Conservation (phyloP, 2,797 vertebrate species). For the Peromyscus attwateri region DNA sequence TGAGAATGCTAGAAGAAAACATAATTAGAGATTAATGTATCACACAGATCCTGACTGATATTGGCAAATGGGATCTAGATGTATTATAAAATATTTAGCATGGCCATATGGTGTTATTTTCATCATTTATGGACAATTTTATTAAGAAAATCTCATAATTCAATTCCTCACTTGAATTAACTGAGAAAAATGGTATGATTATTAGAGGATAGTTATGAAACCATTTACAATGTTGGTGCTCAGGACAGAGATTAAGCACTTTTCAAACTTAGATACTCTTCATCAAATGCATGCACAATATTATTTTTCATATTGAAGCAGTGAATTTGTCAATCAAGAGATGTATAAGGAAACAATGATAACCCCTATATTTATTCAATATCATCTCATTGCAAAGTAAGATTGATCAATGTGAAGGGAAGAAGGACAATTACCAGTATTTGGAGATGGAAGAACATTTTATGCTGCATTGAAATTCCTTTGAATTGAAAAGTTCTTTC, state of each 20-base stretch:
- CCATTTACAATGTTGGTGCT: background rate
- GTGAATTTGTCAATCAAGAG: background rate
- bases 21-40: background rate
- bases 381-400: background rate
- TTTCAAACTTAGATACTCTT: background rate
- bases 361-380: background rate
- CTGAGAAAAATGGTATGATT: background rate
- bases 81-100: constrained; percentile 54
- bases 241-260: background rate
- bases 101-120: constrained; percentile 43
- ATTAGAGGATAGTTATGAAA: background rate
- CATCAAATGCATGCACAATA: background rate
- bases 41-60: background rate
- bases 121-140: constrained; percentile 5
- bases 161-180: background rate
- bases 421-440: too few species aligned
- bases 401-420: background rate
- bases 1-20: background rate
- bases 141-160: constrained; percentile 23
- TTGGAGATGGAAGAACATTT: background rate
- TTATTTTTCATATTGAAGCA: background rate
- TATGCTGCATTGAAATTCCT: background rate
- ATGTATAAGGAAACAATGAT: background rate
- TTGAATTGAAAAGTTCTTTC: background rate
- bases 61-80: constrained; percentile 25